Conservation (phyloP, 2,888 invertebrate genomes). For the Achlya flavicornis region DNA sequence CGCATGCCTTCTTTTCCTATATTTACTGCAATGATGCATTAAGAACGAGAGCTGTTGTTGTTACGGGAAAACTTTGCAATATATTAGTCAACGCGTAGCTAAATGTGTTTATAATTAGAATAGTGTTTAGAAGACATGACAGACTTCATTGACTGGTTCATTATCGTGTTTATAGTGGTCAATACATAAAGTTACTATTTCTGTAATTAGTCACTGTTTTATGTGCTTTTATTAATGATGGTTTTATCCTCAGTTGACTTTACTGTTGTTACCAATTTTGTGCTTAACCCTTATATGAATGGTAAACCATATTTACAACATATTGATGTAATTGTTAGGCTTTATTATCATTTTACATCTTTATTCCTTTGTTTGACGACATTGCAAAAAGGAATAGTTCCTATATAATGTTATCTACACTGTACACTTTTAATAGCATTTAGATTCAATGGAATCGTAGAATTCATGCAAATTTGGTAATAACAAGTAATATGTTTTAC, state of each 20-base stretch:
- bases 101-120: not conserved
- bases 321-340: no score
- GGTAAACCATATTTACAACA: no score
- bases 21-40: not conserved
- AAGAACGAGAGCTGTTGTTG: not conserved
- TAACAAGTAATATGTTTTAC: no score
- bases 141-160: not conserved
- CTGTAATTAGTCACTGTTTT: not conserved
- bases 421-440: no score
- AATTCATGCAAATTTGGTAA: no score
- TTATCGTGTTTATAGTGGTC: not conserved
- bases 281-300: not conserved
- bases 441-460: no score
- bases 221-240: not conserved
- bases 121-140: not conserved
- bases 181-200: not conserved
- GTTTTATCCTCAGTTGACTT: not conserved
- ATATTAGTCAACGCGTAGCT: not conserved
- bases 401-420: no score
- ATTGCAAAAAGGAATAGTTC: no score
- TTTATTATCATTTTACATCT: no score
- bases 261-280: not conserved
- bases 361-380: no score
- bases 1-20: not conserved
- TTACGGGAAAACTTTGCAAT: not conserved